Base-by-base conservation (phyloP, 2,797 vertebrate genomes). In the Aplochiton taeniatus region DNA sequence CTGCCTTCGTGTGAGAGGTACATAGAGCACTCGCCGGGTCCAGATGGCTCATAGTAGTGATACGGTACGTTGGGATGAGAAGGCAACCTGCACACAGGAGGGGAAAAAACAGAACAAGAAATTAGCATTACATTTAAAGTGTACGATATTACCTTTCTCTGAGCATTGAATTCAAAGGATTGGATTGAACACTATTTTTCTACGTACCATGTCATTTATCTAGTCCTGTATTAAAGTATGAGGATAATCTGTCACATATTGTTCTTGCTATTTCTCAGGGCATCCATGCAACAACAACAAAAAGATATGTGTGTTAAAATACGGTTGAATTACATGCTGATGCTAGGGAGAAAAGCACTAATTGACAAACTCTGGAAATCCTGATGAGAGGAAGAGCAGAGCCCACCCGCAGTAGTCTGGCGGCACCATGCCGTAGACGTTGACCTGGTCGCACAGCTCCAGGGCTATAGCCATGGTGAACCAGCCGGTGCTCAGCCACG, bases 401-500 rank as follows among this genome's bases (percentile, higher is more conserved):
- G 61, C 85, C 67, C 91, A 97, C 96, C 94, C 95, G 94, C 96
- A 98, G 91, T 94, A 96, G 79, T 97, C 94, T 4, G 96, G 95
- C 41, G 96, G 93, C 80, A 98, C 95, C 96, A 98, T 97, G 80
- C 96, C 96, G 44, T 95, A 98, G 67, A 98, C 95, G 18, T 95
- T 83, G 83, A 96, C 93, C 81, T 91, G 91, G 88, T 96, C 95
- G 68, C 96, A 98, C 70, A 98, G 91, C 84, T 98, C 96, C 81
- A 96, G 84, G 0, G 95, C 94, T 6, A 96, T 95, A 11, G 91
- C 93, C 95, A 97, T 97, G 66, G 95, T 98, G 91, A 98, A 98
- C 96, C 96, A 98, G 83, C 96, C 96, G 0, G 96, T 98, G 76
- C 95, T 98, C 70, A 98, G 90, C 96, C 96, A 98, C 20, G 96